Base-by-base conservation (phyloP, 1,140 invertebrate genomes). In the Bombus impatiens region DNA sequence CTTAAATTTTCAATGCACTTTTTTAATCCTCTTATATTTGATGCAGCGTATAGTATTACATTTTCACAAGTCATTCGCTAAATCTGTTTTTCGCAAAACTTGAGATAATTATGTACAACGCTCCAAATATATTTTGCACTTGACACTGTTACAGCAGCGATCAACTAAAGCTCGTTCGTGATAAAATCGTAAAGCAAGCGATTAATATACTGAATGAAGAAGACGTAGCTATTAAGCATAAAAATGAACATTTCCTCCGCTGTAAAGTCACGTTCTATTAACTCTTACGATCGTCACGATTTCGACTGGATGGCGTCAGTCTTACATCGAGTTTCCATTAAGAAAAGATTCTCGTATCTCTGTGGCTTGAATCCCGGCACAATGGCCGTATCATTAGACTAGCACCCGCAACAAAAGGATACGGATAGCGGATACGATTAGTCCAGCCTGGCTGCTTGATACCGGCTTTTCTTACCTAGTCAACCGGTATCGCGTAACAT, bases 291-390 rank as follows among this genome's bases (percentile, higher is more conserved):
- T 82, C 40, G 57, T 53, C 22, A 15, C n/a, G 59, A 37, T 44
- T 74, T 74, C 70, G 53, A 47, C 62, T 53, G 22, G 35, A 25
- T 32, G 25, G 53, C 70, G 67, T 81, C 82, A 32, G 13, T 67
- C 37, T 72, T n/a, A 86, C 72, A 89, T 89, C 88, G 88, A 77
- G 86, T 89, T 89, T 87, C 88, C 88, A 89, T 89, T 82, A 89
- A 72, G 78, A 77, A 79, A 82, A 80, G 88, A 89, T 89, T 87
- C 78, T 65, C 70, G 57, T 89, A 87, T 89, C 88, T 84, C 25
- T 22, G 35, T 47, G 53, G 62, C 59, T 37, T 32, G 79, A 22
- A 59, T 74, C 47, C 53, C 2, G 15, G 65, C 79, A 90, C 89
- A 90, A 90, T 86, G 72, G 59, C 53, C 82, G 67, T 80, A 72